Evolutionary conservation across 2,888 invertebrate genomes (phyloP).

Genomic region (Steinernema carpocapsae): DNA sequence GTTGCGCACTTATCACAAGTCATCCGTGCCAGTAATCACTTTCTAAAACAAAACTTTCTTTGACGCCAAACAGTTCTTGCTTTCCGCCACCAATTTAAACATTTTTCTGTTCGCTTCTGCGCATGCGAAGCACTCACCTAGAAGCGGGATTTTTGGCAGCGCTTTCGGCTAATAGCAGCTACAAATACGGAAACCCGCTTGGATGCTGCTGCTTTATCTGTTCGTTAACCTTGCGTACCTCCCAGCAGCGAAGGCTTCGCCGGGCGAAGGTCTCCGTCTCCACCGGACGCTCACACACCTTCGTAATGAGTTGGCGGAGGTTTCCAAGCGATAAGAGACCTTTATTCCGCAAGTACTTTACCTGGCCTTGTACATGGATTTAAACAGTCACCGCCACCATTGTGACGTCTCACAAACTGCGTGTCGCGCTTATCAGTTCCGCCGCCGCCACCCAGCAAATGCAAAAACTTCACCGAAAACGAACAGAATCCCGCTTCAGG

Average conservation of each 20-base stretch:
- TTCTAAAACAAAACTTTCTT: too few relatives aligned
- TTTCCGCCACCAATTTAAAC: not conserved
- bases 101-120: not conserved
- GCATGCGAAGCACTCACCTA: not conserved
- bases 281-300: not conserved
- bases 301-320: conserved; percentile 21
- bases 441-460: not conserved
- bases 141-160: conserved; percentile 11
- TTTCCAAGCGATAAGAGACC: conserved; percentile 7
- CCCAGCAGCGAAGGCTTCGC: not conserved
- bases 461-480: conserved; percentile 25
- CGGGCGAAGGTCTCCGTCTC: not conserved
- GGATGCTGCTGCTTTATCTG: conserved; percentile 2
- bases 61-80: too few relatives aligned
- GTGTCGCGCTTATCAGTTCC: conserved; percentile 26
- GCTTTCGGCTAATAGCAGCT: not conserved
- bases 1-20: too few relatives aligned
- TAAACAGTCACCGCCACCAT: conserved; percentile 24
- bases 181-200: conserved; percentile 13
- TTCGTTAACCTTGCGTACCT: conserved; percentile 6
- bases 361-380: conserved; percentile 1
- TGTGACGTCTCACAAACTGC: conserved; percentile 9
- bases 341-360: conserved; percentile 9
- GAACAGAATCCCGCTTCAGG: not conserved
- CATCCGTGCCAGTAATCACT: too few relatives aligned